Evolutionary conservation across 1,140 invertebrate species (phyloP), one percentile per base, ranked within the genome.

Genomic region (Drosophila leontia): DNA sequence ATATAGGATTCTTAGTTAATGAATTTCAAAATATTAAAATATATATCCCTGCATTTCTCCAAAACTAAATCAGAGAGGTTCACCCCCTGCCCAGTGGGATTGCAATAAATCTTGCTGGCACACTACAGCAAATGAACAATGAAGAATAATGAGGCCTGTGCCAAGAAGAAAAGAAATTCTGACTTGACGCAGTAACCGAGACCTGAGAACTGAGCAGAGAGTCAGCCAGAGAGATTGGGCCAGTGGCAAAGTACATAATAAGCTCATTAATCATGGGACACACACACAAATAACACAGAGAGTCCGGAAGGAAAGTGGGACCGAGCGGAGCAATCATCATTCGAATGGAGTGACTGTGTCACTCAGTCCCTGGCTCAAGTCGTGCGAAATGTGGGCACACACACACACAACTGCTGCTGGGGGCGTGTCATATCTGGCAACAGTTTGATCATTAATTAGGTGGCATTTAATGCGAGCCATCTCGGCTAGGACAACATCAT

Each of bases 261-360:
- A 76, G 71, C 58, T 85, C 86, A 74, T 90, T 85, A 91, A 91
- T 91, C 81, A 90, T 76, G 50, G 62, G 58, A 69, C 53, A 56
- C 19, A 56, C 67, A 37, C 55, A 26, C 26, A 29, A n/a, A n/a
- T 29, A 29, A 29, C 26, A 6, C 26, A 7, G 26, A 23, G 42
- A 37, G 53, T 42, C 63, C 62, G 35, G 47, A 60, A 50, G 72
- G 55, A 26, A 23, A 72, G 53, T 51, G 53, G 34, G 29, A 60
- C 53, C 19, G 68, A 39, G 53, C 12, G 41, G 44, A 13, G 65
- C 53, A 72, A 42, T 72, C 67, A 72, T 77, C 50, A 68, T 45
- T 50, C 35, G 68, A 51, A 61, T 56, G 57, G 56, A 59, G 69
- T 70, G 71, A 80, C 53, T 61, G 29, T 72, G 75, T 75, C 56